Evolutionary conservation across 1,140 invertebrate genomes (phyloP).

Genomic region (Carcinoscorpius rotundicauda): DNA sequence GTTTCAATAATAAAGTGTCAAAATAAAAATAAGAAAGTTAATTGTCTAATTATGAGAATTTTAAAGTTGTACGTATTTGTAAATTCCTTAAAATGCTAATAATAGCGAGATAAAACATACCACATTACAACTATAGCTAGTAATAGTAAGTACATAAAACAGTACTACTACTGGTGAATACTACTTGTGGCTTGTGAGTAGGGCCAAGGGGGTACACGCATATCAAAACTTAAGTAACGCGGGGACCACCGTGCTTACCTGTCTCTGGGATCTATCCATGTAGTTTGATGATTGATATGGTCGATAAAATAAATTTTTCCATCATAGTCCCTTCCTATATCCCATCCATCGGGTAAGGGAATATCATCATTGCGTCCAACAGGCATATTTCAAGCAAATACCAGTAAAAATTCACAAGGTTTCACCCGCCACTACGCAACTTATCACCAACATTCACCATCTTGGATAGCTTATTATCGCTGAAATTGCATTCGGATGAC

Average conservation of each 20-base stretch:
- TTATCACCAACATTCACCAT: slow-evolving; percentile 18
- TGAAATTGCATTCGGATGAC: slow-evolving; percentile 12
- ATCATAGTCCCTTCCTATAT: slow-evolving; percentile 88
- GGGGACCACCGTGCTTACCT: slow-evolving; percentile 49
- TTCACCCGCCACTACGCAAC: slow-evolving; percentile 16
- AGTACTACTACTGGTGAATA: no score
- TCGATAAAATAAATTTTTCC: slow-evolving; percentile 97
- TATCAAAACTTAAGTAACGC: no score
- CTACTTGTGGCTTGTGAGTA: no score
- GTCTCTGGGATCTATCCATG: slow-evolving; percentile 97
- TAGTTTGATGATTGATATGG: slow-evolving; percentile 90
- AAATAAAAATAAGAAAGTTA: no score
- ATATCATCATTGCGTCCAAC: slow-evolving; percentile 75
- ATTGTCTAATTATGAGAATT: no score
- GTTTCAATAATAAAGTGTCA: no score
- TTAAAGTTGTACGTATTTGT: no score
- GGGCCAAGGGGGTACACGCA: no score
- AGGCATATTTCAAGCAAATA: slow-evolving; percentile 30
- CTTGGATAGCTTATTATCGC: slow-evolving; percentile 25
- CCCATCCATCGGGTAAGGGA: slow-evolving; percentile 94
- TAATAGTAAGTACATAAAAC: no score
- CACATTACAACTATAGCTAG: no score
- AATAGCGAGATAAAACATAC: no score
- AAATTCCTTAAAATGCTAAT: no score
- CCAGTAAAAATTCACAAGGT: slow-evolving; percentile 7